A percentile compares a stretch with the other conserved stretches of the same genome.
These are phyloP conservation scores for Agrenia bidenticulata DNA, from an alignment of 2,888 invertebrate species.

Conservation along the genomic window DNA sequence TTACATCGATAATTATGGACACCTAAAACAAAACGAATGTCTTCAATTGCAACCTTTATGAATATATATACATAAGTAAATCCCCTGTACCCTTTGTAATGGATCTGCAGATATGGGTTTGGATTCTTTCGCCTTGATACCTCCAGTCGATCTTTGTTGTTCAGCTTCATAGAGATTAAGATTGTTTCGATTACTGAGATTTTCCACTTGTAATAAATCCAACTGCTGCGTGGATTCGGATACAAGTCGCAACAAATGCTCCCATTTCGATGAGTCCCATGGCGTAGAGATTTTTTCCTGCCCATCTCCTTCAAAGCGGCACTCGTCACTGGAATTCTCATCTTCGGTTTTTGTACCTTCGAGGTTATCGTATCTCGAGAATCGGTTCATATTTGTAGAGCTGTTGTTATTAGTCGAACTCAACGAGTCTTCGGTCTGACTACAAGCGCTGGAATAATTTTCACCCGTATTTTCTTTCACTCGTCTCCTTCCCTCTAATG, in stretches of 20 bases:
- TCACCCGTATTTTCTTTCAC: slow-evolving; percentile 32
- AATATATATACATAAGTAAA: too few relatives aligned
- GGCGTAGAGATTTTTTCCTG: slow-evolving; percentile 70
- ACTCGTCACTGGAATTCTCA: slow-evolving; percentile 37
- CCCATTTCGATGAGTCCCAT: slow-evolving; percentile 61
- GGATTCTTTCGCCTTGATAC: slow-evolving; percentile 28
- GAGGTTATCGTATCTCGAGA: slow-evolving; percentile 53
- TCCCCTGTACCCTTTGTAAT: background rate
- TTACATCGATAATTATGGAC: slow-evolving; percentile 48
- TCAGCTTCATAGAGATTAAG: slow-evolving; percentile 32
- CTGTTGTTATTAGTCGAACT: slow-evolving; percentile 43
- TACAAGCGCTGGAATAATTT: slow-evolving; percentile 37
- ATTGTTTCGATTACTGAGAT: background rate
- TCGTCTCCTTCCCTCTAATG: slow-evolving; percentile 23
- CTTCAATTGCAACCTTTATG: too few relatives aligned
- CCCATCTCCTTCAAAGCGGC: slow-evolving; percentile 27
- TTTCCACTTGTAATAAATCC: slow-evolving; percentile 36
- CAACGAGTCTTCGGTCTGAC: slow-evolving; percentile 42
- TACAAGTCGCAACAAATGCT: slow-evolving; percentile 44
- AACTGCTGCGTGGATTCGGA: slow-evolving; percentile 52
- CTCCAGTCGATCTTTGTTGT: slow-evolving; percentile 26
- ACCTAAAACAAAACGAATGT: too few relatives aligned
- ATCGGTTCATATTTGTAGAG: slow-evolving; percentile 40
- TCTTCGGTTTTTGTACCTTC: slow-evolving; percentile 45
- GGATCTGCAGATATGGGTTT: slow-evolving; percentile 2